Evolutionary conservation across 2,888 invertebrate species (phyloP).

Genomic region (Hypselothyrea guttata): DNA sequence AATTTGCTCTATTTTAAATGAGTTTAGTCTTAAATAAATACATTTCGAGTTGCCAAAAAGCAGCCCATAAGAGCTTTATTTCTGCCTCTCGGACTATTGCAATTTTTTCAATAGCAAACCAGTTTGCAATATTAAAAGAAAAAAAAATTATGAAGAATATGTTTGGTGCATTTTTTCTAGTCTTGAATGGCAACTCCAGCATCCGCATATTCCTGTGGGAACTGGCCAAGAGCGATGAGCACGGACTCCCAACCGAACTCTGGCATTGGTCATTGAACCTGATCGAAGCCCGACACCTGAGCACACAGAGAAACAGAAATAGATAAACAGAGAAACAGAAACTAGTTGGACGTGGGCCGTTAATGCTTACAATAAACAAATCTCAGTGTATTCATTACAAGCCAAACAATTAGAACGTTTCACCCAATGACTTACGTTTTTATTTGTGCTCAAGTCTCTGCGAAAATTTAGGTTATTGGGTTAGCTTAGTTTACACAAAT

Average conservation of each 20-base stretch:
- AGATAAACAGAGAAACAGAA: constrained; percentile 14
- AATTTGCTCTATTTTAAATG: too few relatives aligned
- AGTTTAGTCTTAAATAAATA: too few relatives aligned
- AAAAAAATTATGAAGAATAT: constrained; percentile 5
- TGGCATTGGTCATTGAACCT: constrained; percentile 64
- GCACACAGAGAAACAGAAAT: constrained; percentile 18
- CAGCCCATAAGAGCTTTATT: too few relatives aligned
- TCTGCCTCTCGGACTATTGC: background rate
- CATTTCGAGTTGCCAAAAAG: too few relatives aligned
- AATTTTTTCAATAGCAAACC: constrained; percentile 55
- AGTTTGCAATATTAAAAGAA: constrained; percentile 45
- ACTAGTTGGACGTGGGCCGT: constrained; percentile 27
- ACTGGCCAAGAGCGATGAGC: constrained; percentile 25
- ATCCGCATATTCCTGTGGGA: constrained; percentile 61
- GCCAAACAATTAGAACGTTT: constrained; percentile 53
- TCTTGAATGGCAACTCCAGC: constrained; percentile 26
- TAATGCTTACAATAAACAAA: constrained; percentile 46
- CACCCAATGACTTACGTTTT: constrained; percentile 51
- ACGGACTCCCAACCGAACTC: constrained; percentile 19
- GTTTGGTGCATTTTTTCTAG: constrained; percentile 47
- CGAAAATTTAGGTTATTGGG: constrained; percentile 56
- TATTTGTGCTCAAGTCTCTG: constrained; percentile 3
- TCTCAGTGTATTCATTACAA: constrained; percentile 19
- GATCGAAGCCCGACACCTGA: constrained; percentile 21
- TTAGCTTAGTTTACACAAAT: constrained; percentile 33